Evolutionary conservation across 2,888 invertebrate species (phyloP), one percentile per base, ranked within the genome.

Genomic region (Eudemis profundana): DNA sequence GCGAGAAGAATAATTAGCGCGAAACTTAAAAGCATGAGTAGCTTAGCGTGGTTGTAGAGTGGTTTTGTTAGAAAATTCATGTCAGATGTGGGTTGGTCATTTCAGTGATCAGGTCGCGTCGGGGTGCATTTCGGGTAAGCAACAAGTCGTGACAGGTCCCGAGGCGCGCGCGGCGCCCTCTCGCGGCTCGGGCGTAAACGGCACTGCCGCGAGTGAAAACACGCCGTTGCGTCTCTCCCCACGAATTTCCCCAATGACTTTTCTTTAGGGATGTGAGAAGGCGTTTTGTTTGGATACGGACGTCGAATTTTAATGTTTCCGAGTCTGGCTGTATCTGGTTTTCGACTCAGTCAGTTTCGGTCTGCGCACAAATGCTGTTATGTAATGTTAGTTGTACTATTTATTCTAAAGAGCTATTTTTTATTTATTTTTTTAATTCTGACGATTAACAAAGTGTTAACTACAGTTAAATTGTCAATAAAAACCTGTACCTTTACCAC

Each of bases 171-270:
- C 79, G 82, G 86, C 91, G 90, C 90, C 91, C 90, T 91, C 90
- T 87, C 92, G 83, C 90, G 91, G 79, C 86, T 84, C 88, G 73
- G 76, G 85, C 86, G 84, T 82, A 84, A 84, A 82, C 87, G 85
- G 79, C 82, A 92, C 92, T 92, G 91, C 83, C 85, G 78, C 78
- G 77, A 80, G 82, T 80, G 86, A 87, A 87, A 89, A 89, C 83
- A 84, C 85, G 84, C 77, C 76, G 85, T 82, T 84, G 85, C 89
- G 90, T 83, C 89, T 87, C 90, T 83, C 91, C 89, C 89, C 81
- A 85, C 89, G 85, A 89, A 87, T 90, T 90, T 89, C 86, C 89
- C 86, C 85, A 81, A 83, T 87, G 89, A 88, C 86, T 90, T 90
- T 90, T 86, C 89, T 82, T 79, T 83, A 75, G 74, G 80, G 87